phyloP scores from a whole-genome alignment of 2,113 vertebrate genomes.

The Peromyscus maniculatus region DNA sequence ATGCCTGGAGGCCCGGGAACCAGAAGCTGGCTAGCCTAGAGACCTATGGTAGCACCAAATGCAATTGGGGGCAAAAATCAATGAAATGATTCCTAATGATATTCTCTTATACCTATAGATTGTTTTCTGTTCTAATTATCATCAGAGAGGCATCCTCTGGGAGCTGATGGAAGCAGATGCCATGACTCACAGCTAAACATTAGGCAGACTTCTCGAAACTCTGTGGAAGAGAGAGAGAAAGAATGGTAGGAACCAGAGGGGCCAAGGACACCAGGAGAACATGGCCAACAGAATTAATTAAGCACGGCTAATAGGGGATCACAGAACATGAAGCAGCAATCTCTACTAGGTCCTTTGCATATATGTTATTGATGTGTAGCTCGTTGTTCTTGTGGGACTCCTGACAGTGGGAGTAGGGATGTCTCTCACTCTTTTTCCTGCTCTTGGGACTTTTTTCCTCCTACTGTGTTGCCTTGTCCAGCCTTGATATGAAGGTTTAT shows the following conservation, averaged over 20 bases:
- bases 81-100: not conserved
- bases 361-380: not conserved
- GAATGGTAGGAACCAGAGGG: not conserved
- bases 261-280: not conserved
- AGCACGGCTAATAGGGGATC: not conserved
- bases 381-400: not conserved
- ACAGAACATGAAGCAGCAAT: not conserved
- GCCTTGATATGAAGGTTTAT: not conserved
- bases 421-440: not conserved
- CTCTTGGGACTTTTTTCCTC: not conserved
- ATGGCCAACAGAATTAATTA: not conserved
- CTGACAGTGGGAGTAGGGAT: not conserved
- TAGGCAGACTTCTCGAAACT: no score
- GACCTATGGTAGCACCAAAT: not conserved
- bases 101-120: not conserved
- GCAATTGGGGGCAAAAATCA: not conserved
- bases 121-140: not conserved
- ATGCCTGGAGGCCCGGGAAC: not conserved
- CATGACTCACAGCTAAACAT: not conserved
- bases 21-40: not conserved
- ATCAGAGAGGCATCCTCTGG: not conserved
- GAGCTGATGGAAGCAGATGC: not conserved
- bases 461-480: not conserved
- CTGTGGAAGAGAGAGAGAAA: not conserved
- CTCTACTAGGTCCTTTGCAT: not conserved